phyloP scores from a whole-genome alignment of 2,888 invertebrate species.

The Chrysolina haemoptera region DNA sequence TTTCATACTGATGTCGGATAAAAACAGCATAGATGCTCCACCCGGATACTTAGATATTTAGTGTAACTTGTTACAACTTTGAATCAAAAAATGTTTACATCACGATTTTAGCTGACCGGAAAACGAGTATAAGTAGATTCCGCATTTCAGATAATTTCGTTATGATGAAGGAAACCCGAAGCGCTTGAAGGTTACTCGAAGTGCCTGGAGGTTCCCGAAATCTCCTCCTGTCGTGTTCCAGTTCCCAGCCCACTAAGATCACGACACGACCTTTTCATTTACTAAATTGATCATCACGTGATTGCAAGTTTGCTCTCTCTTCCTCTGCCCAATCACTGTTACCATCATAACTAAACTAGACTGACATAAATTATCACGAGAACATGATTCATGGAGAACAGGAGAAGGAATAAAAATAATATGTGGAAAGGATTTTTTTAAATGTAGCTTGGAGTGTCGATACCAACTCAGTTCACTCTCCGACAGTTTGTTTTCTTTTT shows the following conservation, averaged over 20 bases:
- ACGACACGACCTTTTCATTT: constrained; percentile 63
- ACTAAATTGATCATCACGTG: constrained; percentile 45
- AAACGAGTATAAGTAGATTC: constrained; percentile 53
- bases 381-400: background rate
- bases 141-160: constrained; percentile 64
- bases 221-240: constrained; percentile 64
- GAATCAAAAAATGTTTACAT: constrained; percentile 39
- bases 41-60: too few relatives aligned
- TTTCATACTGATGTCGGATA: too few relatives aligned
- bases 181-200: constrained; percentile 61
- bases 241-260: constrained; percentile 66
- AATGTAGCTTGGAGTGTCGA: too few relatives aligned
- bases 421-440: too few relatives aligned
- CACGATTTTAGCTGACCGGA: constrained; percentile 34
- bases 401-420: too few relatives aligned
- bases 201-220: constrained; percentile 59
- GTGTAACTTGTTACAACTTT: constrained; percentile 2
- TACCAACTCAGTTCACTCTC: too few relatives aligned
- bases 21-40: too few relatives aligned
- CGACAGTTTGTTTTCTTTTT: too few relatives aligned
- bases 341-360: constrained; percentile 2
- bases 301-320: constrained; percentile 34
- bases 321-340: constrained; percentile 31
- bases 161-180: constrained; percentile 55
- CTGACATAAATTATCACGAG: background rate